Evolutionary conservation across 2,113 vertebrate genomes (phyloP).

Genomic region (Chamaea fasciata): DNA sequence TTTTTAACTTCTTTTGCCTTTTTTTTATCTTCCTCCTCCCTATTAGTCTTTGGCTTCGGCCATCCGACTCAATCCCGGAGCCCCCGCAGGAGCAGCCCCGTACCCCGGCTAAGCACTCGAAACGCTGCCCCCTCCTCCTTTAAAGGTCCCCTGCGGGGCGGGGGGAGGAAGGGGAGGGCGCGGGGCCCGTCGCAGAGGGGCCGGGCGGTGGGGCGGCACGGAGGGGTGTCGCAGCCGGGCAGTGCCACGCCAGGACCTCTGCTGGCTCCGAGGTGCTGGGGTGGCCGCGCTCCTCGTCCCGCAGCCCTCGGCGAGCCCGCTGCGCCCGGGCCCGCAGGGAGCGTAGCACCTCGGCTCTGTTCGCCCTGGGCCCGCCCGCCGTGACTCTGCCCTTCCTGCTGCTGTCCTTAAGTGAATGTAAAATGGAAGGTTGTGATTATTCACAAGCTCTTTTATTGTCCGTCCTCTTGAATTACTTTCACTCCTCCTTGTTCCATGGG

Average conservation of each 20-base stretch:
- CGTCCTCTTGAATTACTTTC: background rate
- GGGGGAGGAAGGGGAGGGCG: background rate
- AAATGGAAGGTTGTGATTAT: accelerated
- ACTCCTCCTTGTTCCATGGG: background rate
- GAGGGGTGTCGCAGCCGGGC: background rate
- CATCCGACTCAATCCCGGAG: too few relatives aligned
- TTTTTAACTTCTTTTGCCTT: too few relatives aligned
- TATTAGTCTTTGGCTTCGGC: too few relatives aligned
- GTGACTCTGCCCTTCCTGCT: background rate
- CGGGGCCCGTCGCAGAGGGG: background rate
- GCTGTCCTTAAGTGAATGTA: too few relatives aligned
- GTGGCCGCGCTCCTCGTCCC: background rate
- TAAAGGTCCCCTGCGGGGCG: background rate
- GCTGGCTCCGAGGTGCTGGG: background rate
- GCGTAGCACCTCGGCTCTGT: background rate
- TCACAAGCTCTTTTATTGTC: background rate
- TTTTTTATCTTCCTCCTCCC: too few relatives aligned
- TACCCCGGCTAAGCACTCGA: background rate
- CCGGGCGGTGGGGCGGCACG: background rate
- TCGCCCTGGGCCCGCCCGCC: background rate
- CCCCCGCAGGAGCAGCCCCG: background rate
- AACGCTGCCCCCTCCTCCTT: background rate
- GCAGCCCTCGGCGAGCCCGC: too few relatives aligned
- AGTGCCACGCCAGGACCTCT: background rate
- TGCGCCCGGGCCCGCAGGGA: background rate